Evolutionary conservation across 2,888 invertebrate genomes (phyloP).

Genomic region (Heteromurus nitidus): DNA sequence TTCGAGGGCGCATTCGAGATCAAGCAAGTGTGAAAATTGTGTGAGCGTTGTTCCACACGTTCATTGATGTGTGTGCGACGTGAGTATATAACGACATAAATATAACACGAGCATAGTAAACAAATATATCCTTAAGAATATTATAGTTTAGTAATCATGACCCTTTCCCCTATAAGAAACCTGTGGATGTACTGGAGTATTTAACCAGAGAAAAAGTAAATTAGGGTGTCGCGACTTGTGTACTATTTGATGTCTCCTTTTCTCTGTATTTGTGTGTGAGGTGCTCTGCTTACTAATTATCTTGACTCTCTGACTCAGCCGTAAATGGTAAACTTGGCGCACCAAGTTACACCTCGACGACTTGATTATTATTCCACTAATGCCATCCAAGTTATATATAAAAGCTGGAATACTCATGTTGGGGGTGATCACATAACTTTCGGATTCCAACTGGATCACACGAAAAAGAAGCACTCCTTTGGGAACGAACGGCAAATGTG

Average conservation of each 20-base stretch:
- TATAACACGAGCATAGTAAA: no score
- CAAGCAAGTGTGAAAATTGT: constrained; percentile 33
- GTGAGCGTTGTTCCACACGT: constrained; percentile 12
- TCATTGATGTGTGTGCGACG: no score
- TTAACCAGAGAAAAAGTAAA: no score
- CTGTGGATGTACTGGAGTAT: no score
- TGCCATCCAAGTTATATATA: constrained; percentile 19
- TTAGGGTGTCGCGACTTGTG: constrained; percentile 27
- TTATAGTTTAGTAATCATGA: no score
- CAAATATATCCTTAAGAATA: no score
- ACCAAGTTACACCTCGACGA: constrained; percentile 16
- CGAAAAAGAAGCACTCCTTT: no score
- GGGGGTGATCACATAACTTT: constrained; percentile 24
- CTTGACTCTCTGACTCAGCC: not conserved
- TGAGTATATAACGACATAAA: no score
- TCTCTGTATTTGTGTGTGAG: constrained; percentile 5
- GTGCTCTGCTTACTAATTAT: constrained; percentile 56
- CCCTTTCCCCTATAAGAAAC: no score
- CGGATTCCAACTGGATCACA: constrained; percentile 13
- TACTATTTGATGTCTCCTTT: constrained; percentile 6
- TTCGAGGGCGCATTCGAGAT: constrained; percentile 27
- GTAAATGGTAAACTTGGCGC: not conserved
- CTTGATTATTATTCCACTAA: not conserved
- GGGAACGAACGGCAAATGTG: no score
- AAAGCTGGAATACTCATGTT: not conserved